phyloP scores from a whole-genome alignment of 2,797 vertebrate species.

The Ceyx erithaca region DNA sequence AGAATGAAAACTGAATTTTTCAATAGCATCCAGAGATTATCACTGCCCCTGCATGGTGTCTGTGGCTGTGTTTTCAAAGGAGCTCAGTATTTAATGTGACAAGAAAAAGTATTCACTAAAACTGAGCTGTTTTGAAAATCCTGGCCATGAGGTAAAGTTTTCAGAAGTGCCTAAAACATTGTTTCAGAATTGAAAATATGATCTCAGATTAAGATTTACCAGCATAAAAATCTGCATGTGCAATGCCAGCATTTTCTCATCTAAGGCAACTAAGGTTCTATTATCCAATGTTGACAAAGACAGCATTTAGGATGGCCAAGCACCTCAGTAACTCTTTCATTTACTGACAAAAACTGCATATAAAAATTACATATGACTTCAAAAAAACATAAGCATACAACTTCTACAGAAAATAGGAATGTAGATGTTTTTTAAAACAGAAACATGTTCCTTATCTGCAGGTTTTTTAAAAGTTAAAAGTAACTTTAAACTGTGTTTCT shows the following conservation, averaged over 20 bases:
- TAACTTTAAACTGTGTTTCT: background rate
- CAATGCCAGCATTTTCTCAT: background rate
- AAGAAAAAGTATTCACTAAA: background rate
- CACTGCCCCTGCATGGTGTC: background rate
- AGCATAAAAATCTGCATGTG: background rate
- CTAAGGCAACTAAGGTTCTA: background rate
- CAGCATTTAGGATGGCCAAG: background rate
- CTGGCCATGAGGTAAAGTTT: background rate
- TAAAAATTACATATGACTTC: background rate
- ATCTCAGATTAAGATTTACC: background rate
- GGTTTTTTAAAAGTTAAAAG: background rate
- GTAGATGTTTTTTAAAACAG: background rate
- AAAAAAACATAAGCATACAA: background rate
- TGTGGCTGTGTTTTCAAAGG: background rate
- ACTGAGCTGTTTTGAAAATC: background rate
- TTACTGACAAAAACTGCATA: background rate
- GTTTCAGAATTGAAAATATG: background rate
- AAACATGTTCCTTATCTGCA: background rate
- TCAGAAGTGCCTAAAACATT: background rate
- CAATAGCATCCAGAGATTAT: background rate
- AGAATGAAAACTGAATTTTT: slow-evolving; percentile 9
- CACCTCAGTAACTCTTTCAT: background rate
- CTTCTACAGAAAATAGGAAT: background rate
- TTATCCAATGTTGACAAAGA: background rate
- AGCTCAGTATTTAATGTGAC: background rate